phyloP scores from a whole-genome alignment of 2,797 vertebrate species.

The Microhierax caerulescens region DNA sequence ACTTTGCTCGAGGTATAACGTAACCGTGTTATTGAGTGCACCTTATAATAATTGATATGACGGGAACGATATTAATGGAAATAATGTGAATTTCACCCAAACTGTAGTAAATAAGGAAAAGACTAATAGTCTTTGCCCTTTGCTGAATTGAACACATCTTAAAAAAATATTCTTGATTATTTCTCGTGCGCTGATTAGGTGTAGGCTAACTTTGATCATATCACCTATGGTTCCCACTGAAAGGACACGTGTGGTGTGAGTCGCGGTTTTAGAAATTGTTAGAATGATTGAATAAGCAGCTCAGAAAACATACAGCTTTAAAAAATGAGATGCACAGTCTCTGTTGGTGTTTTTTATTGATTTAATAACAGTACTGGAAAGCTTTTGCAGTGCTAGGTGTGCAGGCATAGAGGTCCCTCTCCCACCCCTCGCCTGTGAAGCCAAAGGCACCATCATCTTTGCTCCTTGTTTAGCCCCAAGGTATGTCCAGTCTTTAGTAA shows the following conservation, averaged over 20 bases:
- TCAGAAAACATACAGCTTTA: neutral
- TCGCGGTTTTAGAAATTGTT: neutral
- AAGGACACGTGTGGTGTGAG: neutral
- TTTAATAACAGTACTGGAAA: neutral
- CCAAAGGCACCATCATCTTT: accelerated
- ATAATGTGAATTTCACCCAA: slow-evolving; percentile 56
- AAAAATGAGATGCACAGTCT: neutral
- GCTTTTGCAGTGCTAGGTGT: accelerated
- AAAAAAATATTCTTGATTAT: slow-evolving; percentile 52
- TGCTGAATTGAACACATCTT: slow-evolving; percentile 60
- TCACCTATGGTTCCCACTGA: slow-evolving; percentile 12
- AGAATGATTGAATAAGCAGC: slow-evolving; percentile 57
- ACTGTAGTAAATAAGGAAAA: slow-evolving; percentile 54
- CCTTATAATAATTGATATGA: slow-evolving; percentile 53
- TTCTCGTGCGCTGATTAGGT: neutral
- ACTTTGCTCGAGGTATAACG: slow-evolving; percentile 22
- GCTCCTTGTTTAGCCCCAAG: neutral
- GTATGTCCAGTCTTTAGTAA: neutral
- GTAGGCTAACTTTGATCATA: slow-evolving; percentile 55
- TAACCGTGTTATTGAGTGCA: slow-evolving; percentile 3
- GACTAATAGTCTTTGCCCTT: slow-evolving; percentile 58
- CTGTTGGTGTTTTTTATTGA: neutral
- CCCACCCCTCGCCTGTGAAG: accelerated
- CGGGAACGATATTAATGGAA: slow-evolving; percentile 1
- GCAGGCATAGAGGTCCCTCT: neutral